Evolutionary conservation across 2,888 invertebrate species (phyloP), one percentile per base, ranked within the genome.

Genomic region (Seira musarum): DNA sequence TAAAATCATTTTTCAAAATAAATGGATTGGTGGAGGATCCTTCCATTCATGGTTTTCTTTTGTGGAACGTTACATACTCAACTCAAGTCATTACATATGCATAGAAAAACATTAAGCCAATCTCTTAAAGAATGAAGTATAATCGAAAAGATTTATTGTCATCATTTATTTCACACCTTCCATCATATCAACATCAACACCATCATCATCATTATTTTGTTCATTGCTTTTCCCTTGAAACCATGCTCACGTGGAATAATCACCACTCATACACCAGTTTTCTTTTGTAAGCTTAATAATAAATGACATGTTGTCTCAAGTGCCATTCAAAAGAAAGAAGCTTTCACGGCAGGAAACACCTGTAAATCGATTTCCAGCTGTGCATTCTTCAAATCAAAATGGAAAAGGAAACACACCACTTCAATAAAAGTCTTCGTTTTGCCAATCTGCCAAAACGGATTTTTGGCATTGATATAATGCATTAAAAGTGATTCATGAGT

Each of bases 281-380:
- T 17, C 35, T 65, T 65, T 30, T 65, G 65, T 1, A 64, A 17
- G 73, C 22, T 24, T 35, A 65, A 73, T 73, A 63, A 73, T 53
- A 46, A 73, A 64, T 73, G 65, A 73, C 30, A 49, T 13, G 49
- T 64, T 25, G 64, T 46, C 53, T 30, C 57, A 24, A 13, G 40
- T 13, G 6, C 40, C 13, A 40, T 40, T 40, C 40, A 40, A 40
- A 40, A 6, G 13, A 40, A 21, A 65, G 49, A 25, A 8, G 65
- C 65, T 73, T 73, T 65, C 64, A 65, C 65, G 21, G 49, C 49
- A 65, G 40, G 24, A 53, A 64, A 40, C 6, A 40, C 40, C 22
- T 49, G 65, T 24, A 73, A 73, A 73, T 73, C 73, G 73, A 73
- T 73, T 73, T 73, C 73, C 73, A 30, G 65, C 73, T 53, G 73